phyloP scores from a whole-genome alignment of 2,888 invertebrate genomes.

The Netelia melanura region DNA sequence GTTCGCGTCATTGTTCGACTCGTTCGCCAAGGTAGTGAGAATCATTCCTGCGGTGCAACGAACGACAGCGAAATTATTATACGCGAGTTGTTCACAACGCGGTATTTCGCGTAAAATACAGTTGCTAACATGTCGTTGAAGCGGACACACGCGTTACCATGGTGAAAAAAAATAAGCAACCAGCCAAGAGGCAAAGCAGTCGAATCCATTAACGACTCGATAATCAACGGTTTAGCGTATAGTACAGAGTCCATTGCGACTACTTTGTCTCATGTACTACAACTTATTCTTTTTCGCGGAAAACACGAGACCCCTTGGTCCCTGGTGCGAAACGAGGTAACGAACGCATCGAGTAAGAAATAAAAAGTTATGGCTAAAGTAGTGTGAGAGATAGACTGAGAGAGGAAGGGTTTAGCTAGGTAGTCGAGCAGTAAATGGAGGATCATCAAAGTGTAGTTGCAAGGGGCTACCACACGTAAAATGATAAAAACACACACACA shows the following conservation, averaged over 20 bases:
- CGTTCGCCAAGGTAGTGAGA: slow-evolving; percentile 25
- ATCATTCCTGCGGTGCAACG: slow-evolving; percentile 26
- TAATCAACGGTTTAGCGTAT: slow-evolving; percentile 47
- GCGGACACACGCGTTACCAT: slow-evolving; percentile 52
- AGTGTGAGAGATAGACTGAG: slow-evolving; percentile 8
- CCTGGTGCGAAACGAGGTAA: slow-evolving; percentile 10
- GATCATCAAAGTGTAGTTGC: no score
- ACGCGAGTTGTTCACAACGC: slow-evolving; percentile 11
- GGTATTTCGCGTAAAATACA: slow-evolving; percentile 9
- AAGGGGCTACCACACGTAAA: no score
- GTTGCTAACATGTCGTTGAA: slow-evolving; percentile 20
- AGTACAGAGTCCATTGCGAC: neutral
- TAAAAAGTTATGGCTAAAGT: slow-evolving; percentile 32
- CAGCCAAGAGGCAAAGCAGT: slow-evolving; percentile 42
- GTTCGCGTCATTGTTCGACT: slow-evolving; percentile 57
- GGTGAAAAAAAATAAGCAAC: slow-evolving; percentile 41
- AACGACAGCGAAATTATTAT: slow-evolving; percentile 42
- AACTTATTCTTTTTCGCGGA: slow-evolving; percentile 42
- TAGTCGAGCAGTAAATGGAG: no score
- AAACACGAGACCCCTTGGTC: slow-evolving; percentile 39
- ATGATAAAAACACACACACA: no score
- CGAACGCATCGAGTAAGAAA: neutral
- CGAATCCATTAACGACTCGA: slow-evolving; percentile 57
- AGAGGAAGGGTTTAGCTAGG: no score
- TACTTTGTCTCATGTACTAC: slow-evolving; percentile 15